Conservation (phyloP, 2,888 invertebrate species). For the Synergus japonicus region DNA sequence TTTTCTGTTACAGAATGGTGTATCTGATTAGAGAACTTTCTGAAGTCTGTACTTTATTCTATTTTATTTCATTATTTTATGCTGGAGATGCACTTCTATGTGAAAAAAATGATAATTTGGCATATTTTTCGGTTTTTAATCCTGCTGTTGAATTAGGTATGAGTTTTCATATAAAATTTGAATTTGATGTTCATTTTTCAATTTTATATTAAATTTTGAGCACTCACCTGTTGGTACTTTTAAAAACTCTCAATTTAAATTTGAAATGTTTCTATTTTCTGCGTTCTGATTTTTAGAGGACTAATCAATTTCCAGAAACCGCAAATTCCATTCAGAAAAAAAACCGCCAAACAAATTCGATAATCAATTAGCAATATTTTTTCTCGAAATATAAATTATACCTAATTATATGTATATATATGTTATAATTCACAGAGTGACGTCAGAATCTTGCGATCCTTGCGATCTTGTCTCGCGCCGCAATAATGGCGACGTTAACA, state of each 20-base stretch:
- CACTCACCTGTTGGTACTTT: neutral
- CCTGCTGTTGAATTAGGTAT: neutral
- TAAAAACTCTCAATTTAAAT: neutral
- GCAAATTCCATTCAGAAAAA: neutral
- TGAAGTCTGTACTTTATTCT: neutral
- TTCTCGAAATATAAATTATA: neutral
- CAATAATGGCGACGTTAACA: conserved; percentile 71
- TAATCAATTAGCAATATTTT: neutral
- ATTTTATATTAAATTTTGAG: too few species aligned
- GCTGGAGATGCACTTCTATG: neutral
- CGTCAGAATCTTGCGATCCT: conserved; percentile 58
- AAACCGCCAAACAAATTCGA: neutral
- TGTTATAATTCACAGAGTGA: conserved; percentile 50
- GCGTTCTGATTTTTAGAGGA: neutral
- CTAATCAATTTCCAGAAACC: neutral
- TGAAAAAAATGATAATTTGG: neutral
- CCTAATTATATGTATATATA: neutral
- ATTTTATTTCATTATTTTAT: neutral
- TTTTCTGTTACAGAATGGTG: conserved; percentile 2
- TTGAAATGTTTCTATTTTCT: neutral
- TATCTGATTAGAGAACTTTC: neutral
- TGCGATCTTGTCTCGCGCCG: conserved; percentile 48
- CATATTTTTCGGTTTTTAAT: neutral
- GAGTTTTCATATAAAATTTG: neutral
- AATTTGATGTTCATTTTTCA: neutral